Base-by-base conservation (phyloP, 2,888 invertebrate genomes). In the Anodontia alba region DNA sequence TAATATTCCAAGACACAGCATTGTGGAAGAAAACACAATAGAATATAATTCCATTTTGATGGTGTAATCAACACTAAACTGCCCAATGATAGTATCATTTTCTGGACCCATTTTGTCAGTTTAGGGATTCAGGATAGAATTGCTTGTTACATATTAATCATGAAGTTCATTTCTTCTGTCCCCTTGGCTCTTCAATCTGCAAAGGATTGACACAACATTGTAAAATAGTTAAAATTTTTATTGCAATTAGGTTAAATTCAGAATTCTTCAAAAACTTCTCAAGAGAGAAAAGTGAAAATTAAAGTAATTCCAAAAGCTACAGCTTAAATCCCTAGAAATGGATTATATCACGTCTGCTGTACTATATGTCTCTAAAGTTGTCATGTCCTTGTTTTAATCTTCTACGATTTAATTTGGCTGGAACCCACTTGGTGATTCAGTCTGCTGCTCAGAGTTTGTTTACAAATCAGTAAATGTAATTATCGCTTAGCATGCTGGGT, bases 21-120 rank as follows among this genome's bases (percentile, higher is more conserved):
- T 88, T 17, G 90, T 88, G 1, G 89, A 83, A 0, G 92, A 91
- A 33, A 92, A 81, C 43, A 92, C 91, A 29, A 90, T 87, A 7
- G 91, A 90, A 84, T 91, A 90, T 10, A 91, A 83, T 43, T 90
- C 91, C 83, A 91, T 83, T 38, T 74, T 79, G 0, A 68, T 70
- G 15, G 33, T 68, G 10, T 8, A 62, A 62, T 62, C 62, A 31
- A 17, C n/a, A 15, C 1, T 3, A 17, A 20, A 26, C 62, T 31
- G 31, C 33, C 62, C 62, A 17, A 3, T 62, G 33, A 20, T 20
- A 10, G 62, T 62, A 8, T 62, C 62, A 33, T 62, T 62, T 31
- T 62, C 62, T 31, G 62, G 23, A 31, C 33, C 23, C 62, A 62
- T 62, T 62, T 62, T 31, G 33, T 62, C 5, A 62, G 33, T 3